Evolutionary conservation across 1,140 invertebrate species (phyloP).

Genomic region (Drosophila takahashii): DNA sequence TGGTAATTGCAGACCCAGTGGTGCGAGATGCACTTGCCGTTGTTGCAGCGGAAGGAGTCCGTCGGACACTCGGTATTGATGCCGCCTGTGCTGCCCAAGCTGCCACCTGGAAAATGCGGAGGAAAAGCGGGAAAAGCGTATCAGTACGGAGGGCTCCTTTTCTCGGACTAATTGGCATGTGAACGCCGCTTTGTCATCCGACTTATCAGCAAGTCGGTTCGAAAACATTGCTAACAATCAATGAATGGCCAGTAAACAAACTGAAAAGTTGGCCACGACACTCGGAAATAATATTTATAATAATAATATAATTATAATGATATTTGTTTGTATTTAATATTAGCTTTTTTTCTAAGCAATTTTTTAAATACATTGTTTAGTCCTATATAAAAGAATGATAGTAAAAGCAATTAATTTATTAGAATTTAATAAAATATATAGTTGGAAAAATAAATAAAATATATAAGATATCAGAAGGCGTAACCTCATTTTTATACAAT

Average conservation of each 20-base stretch:
- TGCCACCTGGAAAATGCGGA: conserved; percentile 46
- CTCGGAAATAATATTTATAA: neutral
- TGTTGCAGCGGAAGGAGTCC: conserved; percentile 92
- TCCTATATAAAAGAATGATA: no score
- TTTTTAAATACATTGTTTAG: no score
- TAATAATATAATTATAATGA: no score
- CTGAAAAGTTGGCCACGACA: conserved; percentile 5
- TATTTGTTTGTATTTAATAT: no score
- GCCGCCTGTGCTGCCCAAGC: conserved; percentile 38
- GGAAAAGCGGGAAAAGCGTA: neutral
- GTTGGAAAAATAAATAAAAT: no score
- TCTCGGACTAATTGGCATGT: conserved; percentile 28
- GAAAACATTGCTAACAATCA: conserved; percentile 29
- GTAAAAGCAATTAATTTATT: no score
- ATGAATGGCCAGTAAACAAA: conserved; percentile 14
- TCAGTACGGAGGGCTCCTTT: conserved; percentile 14
- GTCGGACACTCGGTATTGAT: conserved; percentile 86
- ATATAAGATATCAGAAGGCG: no score
- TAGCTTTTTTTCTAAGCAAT: no score
- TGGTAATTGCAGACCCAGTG: conserved; percentile 95
- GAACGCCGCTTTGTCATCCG: conserved; percentile 42
- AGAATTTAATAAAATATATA: no score
- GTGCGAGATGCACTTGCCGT: conserved; percentile 94
- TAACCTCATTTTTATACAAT: no score
- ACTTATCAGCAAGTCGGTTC: conserved; percentile 42